A percentile compares a stretch with the other conserved stretches of the same genome.
phyloP scores from a whole-genome alignment of 2,888 invertebrate species.

The Epiblema foenella region DNA sequence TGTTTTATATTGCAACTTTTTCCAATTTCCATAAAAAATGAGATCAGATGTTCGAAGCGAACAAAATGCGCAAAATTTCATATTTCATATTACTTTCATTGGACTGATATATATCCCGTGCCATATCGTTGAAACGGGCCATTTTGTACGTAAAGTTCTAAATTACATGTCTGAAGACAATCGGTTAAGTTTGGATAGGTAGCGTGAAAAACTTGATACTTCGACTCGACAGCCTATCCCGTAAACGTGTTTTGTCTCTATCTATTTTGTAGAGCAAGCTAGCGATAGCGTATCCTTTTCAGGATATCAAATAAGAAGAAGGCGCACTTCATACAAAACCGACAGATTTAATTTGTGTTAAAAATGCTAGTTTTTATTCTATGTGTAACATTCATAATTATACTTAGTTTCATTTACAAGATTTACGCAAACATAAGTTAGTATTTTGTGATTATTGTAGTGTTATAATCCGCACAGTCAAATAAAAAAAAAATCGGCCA shows the following conservation, averaged over 20 bases:
- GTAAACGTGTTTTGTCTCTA: constrained; percentile 3
- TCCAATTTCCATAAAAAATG: neutral
- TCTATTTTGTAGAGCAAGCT: constrained; percentile 19
- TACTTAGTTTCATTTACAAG: too few species aligned
- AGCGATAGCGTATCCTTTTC: constrained; percentile 18
- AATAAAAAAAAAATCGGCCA: too few species aligned
- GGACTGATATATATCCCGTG: constrained; percentile 7
- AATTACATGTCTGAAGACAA: constrained; percentile 40
- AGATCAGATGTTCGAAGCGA: constrained; percentile 11
- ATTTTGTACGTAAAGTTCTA: constrained; percentile 24
- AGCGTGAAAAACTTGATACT: constrained; percentile 38
- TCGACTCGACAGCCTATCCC: constrained; percentile 10
- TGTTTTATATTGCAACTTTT: neutral
- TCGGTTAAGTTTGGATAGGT: constrained; percentile 35
- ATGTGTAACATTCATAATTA: too few species aligned
- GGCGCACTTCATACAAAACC: neutral
- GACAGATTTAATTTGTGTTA: neutral
- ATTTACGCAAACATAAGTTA: too few species aligned
- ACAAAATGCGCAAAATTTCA: constrained; percentile 6
- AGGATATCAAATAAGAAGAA: constrained; percentile 4
- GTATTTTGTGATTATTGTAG: too few species aligned
- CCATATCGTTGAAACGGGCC: constrained; percentile 13
- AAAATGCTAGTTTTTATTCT: neutral
- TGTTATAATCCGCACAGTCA: too few species aligned
- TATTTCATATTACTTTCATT: constrained; percentile 9